Base-by-base conservation (phyloP, 2,888 invertebrate genomes). In the Slavum lentiscoides region DNA sequence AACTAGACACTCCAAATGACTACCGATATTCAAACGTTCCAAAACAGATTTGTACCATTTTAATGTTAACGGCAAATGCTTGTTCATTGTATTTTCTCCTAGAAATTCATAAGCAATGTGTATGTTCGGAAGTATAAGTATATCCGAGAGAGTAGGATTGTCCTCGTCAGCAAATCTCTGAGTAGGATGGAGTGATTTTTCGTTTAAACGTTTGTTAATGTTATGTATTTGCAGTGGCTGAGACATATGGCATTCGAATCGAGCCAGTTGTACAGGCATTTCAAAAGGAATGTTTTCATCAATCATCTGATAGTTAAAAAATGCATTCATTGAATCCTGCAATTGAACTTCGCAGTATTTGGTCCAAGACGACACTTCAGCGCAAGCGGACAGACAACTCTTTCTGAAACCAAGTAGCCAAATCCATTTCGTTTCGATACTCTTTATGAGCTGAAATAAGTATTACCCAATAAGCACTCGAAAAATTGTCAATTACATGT, bases 311-410 rank as follows among this genome's bases (percentile, higher is more conserved):
- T 82, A 37, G 83, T 59, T 83, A 19, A 82, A 82, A 2, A 84
- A 83, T 83, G 86, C 85, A 64, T 84, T 89, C 0, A 92, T 87
- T 1, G 91, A 73, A 49, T 77, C 19, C 0, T 84, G 80, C n/a
- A 84, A 69, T 76, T 84, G 84, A 21, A 88, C 89, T 88, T 97
- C 97, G 88, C 97, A 97, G 86, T 95, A 95, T 85, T 92, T 93
- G 0, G 96, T 97, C 96, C 96, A 96, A 61, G 93, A 88, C 13
- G 95, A 95, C 13, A 91, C 90, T 87, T 95, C 95, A 43, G 94
- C 92, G 75, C 94, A 94, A 2, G 95, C 92, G 84, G 93, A 89
- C 19, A 96, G 88, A 85, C 95, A 95, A 75, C 92, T 90, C 83
- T 90, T 90, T 82, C 94, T 91, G 85, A 95, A 96, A 1, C 95